phyloP scores from a whole-genome alignment of 1,140 invertebrate species.

The Anastatus disparis region DNA sequence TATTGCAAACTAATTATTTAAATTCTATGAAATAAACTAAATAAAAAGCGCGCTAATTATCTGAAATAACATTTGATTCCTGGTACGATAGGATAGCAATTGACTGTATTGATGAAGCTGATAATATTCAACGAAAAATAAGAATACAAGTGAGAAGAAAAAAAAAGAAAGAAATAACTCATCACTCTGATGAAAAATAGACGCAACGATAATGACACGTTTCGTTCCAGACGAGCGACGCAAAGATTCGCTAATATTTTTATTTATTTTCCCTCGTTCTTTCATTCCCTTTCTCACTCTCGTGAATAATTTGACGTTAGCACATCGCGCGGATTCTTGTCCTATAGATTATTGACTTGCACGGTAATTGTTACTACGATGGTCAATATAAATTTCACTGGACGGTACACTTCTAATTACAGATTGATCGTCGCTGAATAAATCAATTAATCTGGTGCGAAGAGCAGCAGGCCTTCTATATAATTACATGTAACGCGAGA shows the following conservation, averaged over 20 bases:
- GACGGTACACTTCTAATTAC: constrained; percentile 58
- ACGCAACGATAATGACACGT: constrained; percentile 49
- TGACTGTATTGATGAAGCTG: not conserved
- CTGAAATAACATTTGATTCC: not conserved
- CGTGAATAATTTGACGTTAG: not conserved
- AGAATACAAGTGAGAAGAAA: not conserved
- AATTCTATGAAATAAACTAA: no score
- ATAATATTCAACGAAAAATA: not conserved
- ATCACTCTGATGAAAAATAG: constrained; percentile 22
- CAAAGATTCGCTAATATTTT: not conserved
- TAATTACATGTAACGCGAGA: constrained; percentile 17
- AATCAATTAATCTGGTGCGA: constrained; percentile 54
- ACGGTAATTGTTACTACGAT: no score
- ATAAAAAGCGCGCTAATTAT: constrained; percentile 1
- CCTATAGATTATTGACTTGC: not conserved
- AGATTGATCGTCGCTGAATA: constrained; percentile 60
- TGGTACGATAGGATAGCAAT: not conserved
- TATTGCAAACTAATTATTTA: no score
- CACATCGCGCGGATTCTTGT: constrained; percentile 10
- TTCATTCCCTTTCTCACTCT: not conserved
- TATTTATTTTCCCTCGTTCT: not conserved
- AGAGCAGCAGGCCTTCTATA: not conserved
- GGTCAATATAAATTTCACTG: constrained; percentile 17
- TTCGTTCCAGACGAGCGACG: constrained; percentile 43
- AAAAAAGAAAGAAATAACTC: not conserved